Conservation (phyloP, 2,113 vertebrate species). For the Ochotona princeps region DNA sequence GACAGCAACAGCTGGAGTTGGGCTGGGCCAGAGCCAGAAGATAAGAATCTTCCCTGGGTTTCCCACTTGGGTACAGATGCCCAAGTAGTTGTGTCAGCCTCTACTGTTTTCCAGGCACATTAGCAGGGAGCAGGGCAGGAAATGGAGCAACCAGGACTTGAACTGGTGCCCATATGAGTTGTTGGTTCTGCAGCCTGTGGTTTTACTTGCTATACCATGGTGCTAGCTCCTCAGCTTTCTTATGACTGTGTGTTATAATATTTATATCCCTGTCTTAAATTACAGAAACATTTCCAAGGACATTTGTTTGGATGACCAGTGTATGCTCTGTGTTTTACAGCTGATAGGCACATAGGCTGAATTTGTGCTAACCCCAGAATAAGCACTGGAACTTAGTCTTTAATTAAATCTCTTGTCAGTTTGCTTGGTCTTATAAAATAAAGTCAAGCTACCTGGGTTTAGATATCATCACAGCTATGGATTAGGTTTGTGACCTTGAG, state of each 20-base stretch:
- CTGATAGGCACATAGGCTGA: conserved; percentile 5
- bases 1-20: too few relatives aligned
- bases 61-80: too few relatives aligned
- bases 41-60: too few relatives aligned
- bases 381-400: conserved; percentile 48
- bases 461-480: conserved; percentile 36
- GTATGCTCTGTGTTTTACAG: conserved; percentile 1
- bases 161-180: too few relatives aligned
- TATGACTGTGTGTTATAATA: background rate
- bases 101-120: too few relatives aligned
- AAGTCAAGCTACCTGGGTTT: conserved; percentile 57
- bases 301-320: background rate
- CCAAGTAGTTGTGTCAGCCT: too few relatives aligned
- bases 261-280: background rate
- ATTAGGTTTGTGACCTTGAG: conserved; percentile 46
- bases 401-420: conserved; percentile 54
- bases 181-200: too few relatives aligned
- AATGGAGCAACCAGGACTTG: too few relatives aligned
- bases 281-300: conserved; percentile 36
- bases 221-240: too few relatives aligned
- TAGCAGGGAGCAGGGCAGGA: too few relatives aligned
- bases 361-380: conserved; percentile 13
- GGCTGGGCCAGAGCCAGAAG: too few relatives aligned
- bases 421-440: conserved; percentile 21
- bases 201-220: too few relatives aligned